Evolutionary conservation across 23 tunicate genomes (phyloP).

Genomic region (Diplosoma virens): DNA sequence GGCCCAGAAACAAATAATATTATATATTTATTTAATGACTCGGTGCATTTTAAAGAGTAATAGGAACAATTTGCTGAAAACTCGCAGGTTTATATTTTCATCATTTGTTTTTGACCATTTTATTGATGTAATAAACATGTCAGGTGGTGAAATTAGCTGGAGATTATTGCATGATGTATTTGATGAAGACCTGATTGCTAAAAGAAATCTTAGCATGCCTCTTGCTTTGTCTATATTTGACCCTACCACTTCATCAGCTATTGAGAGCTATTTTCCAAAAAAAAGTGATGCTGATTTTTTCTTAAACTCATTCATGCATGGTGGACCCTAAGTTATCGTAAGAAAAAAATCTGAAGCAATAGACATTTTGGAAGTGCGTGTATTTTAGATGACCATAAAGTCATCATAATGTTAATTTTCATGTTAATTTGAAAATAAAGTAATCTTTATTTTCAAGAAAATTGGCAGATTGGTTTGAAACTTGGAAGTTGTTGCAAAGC

Average conservation of each 20-base stretch:
- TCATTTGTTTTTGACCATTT: neutral
- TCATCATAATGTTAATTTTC: no score
- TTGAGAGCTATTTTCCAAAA: conserved; percentile 1
- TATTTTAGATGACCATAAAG: neutral
- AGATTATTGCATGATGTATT: neutral
- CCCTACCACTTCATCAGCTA: conserved; percentile 8
- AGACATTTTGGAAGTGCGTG: no score
- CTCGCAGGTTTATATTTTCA: neutral
- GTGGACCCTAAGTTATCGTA: no score
- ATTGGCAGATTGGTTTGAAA: neutral
- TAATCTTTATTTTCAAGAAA: neutral
- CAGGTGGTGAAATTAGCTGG: conserved; percentile 10
- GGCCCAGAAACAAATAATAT: neutral
- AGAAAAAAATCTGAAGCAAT: no score
- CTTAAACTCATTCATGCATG: no score
- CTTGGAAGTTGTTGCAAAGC: neutral
- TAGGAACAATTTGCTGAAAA: neutral
- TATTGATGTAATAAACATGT: neutral
- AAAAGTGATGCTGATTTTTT: no score
- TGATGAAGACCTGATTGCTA: neutral
- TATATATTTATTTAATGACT: conserved; percentile 1
- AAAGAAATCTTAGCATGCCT: conserved; percentile 7
- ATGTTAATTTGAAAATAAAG: no score
- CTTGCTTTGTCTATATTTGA: conserved; percentile 5
- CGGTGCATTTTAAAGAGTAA: neutral